phyloP scores from a whole-genome alignment of 2,113 vertebrate genomes.

The Gopherus evgoodei region DNA sequence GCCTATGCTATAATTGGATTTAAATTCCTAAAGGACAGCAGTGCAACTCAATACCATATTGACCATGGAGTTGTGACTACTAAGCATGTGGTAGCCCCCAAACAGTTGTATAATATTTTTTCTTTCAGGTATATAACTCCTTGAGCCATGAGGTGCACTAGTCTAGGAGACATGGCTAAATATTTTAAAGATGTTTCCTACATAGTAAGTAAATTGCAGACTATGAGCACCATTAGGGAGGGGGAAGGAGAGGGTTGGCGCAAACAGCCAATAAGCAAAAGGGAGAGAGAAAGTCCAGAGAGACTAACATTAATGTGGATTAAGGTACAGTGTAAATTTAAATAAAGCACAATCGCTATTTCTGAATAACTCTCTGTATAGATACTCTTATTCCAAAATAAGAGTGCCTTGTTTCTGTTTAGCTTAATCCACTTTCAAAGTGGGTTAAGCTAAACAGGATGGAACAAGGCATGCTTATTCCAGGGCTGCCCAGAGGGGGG shows the following conservation, averaged over 20 bases:
- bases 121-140: background rate
- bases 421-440: background rate
- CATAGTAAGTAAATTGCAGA: background rate
- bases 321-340: background rate
- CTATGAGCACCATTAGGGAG: background rate
- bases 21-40: background rate
- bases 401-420: background rate
- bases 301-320: background rate
- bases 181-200: slow-evolving; percentile 5
- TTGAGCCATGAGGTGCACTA: background rate
- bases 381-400: background rate
- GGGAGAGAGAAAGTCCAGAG: too few relatives aligned
- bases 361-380: background rate
- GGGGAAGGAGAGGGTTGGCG: too few relatives aligned
- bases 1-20: background rate
- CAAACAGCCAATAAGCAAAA: too few relatives aligned
- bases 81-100: background rate
- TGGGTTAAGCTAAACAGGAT: background rate
- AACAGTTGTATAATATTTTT: background rate
- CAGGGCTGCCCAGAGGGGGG: too few relatives aligned
- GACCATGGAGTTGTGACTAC: background rate
- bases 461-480: background rate
- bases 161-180: background rate
- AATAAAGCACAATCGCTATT: background rate
- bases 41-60: background rate